These are phyloP conservation scores for Lutraria lutraria DNA, from an alignment of 2,888 invertebrate genomes.

Conservation along the genomic window DNA sequence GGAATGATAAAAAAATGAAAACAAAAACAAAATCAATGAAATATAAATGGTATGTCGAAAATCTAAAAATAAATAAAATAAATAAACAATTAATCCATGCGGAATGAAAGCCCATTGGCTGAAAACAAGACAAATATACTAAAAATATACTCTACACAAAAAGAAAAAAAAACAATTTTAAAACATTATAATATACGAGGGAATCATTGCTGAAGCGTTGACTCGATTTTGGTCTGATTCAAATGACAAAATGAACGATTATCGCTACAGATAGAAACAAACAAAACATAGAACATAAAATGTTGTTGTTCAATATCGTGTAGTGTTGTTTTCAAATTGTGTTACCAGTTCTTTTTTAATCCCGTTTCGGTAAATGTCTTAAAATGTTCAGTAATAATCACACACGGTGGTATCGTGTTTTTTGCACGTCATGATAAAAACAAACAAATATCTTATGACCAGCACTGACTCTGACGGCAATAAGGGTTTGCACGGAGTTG, in stretches of 20 bases:
- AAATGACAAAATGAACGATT: background rate
- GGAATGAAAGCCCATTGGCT: constrained; percentile 39
- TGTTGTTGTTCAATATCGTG: constrained; percentile 1
- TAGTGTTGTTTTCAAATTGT: background rate
- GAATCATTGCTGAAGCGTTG: background rate
- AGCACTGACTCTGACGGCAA: background rate
- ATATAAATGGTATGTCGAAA: constrained; percentile 22
- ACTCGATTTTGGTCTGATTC: background rate
- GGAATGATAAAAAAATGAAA: constrained; percentile 24
- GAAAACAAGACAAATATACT: constrained; percentile 14
- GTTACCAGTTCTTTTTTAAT: background rate
- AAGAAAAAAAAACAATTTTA: background rate
- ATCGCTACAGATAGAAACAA: background rate
- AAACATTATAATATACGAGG: background rate
- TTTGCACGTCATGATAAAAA: background rate
- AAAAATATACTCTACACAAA: constrained; percentile 15
- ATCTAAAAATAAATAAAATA: constrained; percentile 44
- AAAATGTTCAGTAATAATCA: background rate
- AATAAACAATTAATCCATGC: constrained; percentile 30
- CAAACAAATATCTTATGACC: background rate
- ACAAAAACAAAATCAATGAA: constrained; percentile 27
- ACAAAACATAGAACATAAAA: background rate
- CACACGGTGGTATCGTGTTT: background rate
- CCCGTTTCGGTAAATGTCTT: background rate
- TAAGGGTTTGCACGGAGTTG: background rate